Evolutionary conservation across 2,113 vertebrate species (phyloP).

Genomic region (Rhinolophus ferrumequinum): DNA sequence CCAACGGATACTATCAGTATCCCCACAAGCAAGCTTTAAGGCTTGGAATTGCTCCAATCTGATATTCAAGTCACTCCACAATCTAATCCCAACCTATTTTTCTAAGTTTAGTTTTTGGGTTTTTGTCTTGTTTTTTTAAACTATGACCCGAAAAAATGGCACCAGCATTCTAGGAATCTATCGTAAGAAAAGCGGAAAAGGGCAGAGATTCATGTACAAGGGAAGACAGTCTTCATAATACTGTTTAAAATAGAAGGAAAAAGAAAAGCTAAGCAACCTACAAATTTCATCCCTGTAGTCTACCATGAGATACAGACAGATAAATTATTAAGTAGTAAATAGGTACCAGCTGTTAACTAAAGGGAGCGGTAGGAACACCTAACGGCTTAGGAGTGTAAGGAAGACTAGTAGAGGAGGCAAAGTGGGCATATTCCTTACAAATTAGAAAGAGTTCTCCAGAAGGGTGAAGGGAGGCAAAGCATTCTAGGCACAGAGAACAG

Average conservation of each 20-base stretch:
- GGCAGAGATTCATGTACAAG: background rate
- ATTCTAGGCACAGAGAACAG: background rate
- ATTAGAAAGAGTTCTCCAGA: background rate
- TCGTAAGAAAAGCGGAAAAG: background rate
- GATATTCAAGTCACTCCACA: background rate
- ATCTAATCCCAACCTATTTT: background rate
- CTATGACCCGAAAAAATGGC: background rate
- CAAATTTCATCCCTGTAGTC: background rate
- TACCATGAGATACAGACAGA: background rate
- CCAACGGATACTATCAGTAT: background rate
- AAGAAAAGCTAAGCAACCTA: background rate
- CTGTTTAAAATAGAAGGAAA: background rate
- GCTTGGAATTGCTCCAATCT: background rate
- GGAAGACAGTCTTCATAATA: background rate
- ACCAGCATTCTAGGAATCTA: background rate
- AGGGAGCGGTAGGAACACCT: background rate
- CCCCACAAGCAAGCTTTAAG: background rate
- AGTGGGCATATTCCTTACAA: background rate
- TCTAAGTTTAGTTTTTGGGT: background rate
- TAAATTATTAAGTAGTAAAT: background rate
- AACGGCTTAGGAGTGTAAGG: background rate
- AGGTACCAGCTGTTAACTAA: background rate
- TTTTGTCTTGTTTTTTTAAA: background rate
- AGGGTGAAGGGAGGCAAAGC: background rate
- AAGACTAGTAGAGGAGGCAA: background rate